These are phyloP conservation scores for Halcyon malimbica DNA, from an alignment of 2,113 vertebrate genomes.

Conservation along the genomic window DNA sequence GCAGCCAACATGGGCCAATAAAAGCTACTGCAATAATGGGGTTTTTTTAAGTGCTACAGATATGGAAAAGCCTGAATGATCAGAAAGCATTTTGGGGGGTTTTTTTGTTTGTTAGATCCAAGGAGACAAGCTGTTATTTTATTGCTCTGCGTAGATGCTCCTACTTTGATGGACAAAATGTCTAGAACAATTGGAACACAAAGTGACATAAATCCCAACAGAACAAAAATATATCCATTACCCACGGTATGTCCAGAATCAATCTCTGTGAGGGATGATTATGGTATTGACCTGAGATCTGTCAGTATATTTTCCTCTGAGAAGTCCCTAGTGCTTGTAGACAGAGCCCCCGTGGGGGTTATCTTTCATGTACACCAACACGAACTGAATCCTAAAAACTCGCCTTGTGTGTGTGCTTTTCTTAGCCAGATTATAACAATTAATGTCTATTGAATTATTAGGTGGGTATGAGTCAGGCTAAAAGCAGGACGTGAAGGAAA, in stretches of 20 bases:
- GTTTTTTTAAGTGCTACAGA: background rate
- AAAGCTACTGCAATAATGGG: background rate
- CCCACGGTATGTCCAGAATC: constrained; percentile 57
- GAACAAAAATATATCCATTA: constrained; percentile 65
- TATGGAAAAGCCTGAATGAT: background rate
- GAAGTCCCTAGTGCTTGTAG: constrained; percentile 62
- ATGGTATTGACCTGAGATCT: constrained; percentile 70
- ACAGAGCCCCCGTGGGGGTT: constrained; percentile 51
- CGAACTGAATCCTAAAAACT: constrained; percentile 70
- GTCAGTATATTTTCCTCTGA: constrained; percentile 73
- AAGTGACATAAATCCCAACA: constrained; percentile 63
- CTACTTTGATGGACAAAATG: constrained; percentile 61
- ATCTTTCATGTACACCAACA: constrained; percentile 49
- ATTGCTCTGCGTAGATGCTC: constrained; percentile 42
- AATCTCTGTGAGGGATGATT: constrained; percentile 63
- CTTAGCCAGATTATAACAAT: constrained; percentile 62
- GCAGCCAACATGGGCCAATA: background rate
- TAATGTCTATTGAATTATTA: constrained; percentile 32
- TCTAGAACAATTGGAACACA: constrained; percentile 65
- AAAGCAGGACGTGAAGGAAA: background rate
- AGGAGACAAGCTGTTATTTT: constrained; percentile 59
- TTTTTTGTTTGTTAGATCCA: constrained; percentile 13
- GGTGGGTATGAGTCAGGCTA: background rate
- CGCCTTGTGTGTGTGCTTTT: constrained; percentile 25
- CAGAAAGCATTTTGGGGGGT: constrained; percentile 16